A percentile compares a stretch with the other conserved stretches of the same genome.
Evolutionary conservation across 2,113 vertebrate species (phyloP).

Genomic region (Festucalex cinctus): DNA sequence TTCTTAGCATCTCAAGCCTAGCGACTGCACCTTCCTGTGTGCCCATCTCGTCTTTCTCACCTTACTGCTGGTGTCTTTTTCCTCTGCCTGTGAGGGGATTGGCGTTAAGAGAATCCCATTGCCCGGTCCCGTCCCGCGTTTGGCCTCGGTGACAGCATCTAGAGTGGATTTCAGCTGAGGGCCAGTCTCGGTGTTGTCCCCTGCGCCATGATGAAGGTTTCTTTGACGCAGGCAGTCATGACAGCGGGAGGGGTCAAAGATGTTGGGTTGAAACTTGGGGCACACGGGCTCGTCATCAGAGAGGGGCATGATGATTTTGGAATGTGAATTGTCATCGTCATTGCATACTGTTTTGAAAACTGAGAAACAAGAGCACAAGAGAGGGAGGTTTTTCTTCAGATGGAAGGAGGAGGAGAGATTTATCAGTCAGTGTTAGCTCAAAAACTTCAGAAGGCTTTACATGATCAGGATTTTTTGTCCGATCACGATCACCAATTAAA

Average conservation of each 20-base stretch:
- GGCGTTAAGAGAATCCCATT: slow-evolving; percentile 37
- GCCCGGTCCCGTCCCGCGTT: slow-evolving; percentile 12
- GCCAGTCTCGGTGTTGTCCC: slow-evolving; percentile 12
- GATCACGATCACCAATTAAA: too few relatives aligned
- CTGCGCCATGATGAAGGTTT: slow-evolving; percentile 66
- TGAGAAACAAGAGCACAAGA: slow-evolving; percentile 12
- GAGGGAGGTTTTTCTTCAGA: too few relatives aligned
- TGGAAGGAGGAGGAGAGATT: too few relatives aligned
- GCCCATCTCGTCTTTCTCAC: slow-evolving; percentile 43
- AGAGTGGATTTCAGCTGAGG: slow-evolving; percentile 20
- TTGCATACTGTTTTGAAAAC: slow-evolving; percentile 35
- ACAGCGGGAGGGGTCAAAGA: slow-evolving; percentile 81
- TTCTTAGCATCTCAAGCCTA: slow-evolving; percentile 1
- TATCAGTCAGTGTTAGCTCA: too few relatives aligned
- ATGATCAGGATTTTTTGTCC: too few relatives aligned
- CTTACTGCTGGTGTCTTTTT: slow-evolving; percentile 64
- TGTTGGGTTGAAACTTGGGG: slow-evolving; percentile 78
- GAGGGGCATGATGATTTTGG: slow-evolving; percentile 69
- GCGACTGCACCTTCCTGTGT: background rate
- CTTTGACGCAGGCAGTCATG: slow-evolving; percentile 78
- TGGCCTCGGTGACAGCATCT: slow-evolving; percentile 2
- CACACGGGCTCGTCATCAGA: slow-evolving; percentile 63
- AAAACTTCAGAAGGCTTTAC: too few relatives aligned
- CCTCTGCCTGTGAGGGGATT: slow-evolving; percentile 50
- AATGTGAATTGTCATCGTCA: slow-evolving; percentile 31